Percentiles rank a stretch among this genome's conserved stretches.
phyloP scores from a whole-genome alignment of 53 echinoderm and acorn worm genomes.

The Paracentrotus lividus region DNA sequence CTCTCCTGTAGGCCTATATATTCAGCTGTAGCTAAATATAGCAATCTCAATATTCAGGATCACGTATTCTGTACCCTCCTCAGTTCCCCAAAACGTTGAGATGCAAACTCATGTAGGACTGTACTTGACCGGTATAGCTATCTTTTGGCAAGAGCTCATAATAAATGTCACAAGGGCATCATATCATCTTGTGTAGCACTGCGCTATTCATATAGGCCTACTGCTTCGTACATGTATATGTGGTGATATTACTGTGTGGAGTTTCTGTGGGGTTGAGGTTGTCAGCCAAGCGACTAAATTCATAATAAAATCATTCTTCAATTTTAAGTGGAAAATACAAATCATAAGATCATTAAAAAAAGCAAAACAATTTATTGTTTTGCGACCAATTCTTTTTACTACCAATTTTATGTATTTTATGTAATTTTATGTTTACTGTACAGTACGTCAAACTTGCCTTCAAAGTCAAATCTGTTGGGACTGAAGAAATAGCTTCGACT shows the following conservation, averaged over 20 bases:
- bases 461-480: too few species aligned
- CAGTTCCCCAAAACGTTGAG: not conserved
- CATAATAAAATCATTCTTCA: too few species aligned
- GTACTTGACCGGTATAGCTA: slow-evolving; percentile 14
- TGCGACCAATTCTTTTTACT: too few species aligned
- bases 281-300: too few species aligned
- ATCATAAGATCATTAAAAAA: too few species aligned
- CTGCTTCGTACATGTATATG: not conserved
- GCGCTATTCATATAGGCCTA: not conserved
- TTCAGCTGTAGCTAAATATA: slow-evolving; percentile 34
- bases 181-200: slow-evolving; percentile 6
- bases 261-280: not conserved
- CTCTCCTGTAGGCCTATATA: not conserved
- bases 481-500: too few species aligned
- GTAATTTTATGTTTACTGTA: too few species aligned
- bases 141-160: not conserved
- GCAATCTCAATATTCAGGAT: not conserved
- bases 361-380: too few species aligned
- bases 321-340: too few species aligned
- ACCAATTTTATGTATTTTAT: too few species aligned
- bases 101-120: not conserved
- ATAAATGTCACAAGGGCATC: slow-evolving; percentile 34
- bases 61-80: not conserved
- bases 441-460: too few species aligned
- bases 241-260: not conserved